Evolutionary conservation across 2,113 vertebrate species (phyloP).

Genomic region (Salvelinus alpinus): DNA sequence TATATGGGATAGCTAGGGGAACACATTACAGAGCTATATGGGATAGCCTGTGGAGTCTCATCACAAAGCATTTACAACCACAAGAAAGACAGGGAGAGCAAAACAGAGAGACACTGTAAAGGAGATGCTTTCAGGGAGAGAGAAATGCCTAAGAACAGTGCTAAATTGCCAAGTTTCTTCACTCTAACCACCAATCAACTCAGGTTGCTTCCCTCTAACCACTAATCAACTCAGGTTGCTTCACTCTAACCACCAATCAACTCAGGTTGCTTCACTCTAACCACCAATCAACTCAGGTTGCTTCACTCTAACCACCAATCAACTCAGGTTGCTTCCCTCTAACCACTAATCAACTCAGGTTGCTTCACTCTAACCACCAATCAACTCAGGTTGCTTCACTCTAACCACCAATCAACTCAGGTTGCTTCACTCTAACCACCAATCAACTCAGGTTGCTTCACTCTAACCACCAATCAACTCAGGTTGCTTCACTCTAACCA

Average conservation of each 20-base stretch:
- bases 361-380: conserved; percentile 13
- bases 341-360: conserved; percentile 10
- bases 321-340: conserved; percentile 32
- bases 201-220: conserved; percentile 28
- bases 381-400: conserved; percentile 32
- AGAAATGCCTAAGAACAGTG: conserved; percentile 21
- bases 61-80: conserved; percentile 27
- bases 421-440: conserved; percentile 20
- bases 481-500: conserved; percentile 27
- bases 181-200: neutral
- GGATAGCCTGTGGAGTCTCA: conserved; percentile 27
- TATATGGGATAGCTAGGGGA: too few relatives aligned
- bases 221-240: conserved; percentile 34
- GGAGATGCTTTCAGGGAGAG: conserved; percentile 24
- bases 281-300: conserved; percentile 11
- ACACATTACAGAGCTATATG: too few relatives aligned
- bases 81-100: conserved; percentile 1
- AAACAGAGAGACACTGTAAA: conserved; percentile 28
- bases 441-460: conserved; percentile 29
- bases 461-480: neutral
- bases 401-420: neutral
- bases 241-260: conserved; percentile 18
- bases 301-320: conserved; percentile 27
- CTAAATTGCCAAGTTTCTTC: conserved; percentile 43
- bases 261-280: conserved; percentile 39